Evolutionary conservation across 2,113 vertebrate species (phyloP).

Genomic region (Daboia siamensis): DNA sequence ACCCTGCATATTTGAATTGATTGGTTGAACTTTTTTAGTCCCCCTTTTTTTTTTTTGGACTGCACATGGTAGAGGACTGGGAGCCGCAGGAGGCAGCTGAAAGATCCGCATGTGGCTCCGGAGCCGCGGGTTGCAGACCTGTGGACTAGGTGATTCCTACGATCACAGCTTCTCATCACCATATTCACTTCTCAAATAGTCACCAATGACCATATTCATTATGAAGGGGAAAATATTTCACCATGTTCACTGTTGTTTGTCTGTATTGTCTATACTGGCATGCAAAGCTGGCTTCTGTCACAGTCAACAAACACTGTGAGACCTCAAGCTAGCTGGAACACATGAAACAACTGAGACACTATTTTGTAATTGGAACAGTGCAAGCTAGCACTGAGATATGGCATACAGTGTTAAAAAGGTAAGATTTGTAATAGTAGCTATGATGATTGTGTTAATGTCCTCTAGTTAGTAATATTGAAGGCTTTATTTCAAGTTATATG

Average conservation of each 20-base stretch:
- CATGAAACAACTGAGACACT: not conserved
- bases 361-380: not conserved
- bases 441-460: not conserved
- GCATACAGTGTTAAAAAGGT: not conserved
- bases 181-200: not conserved
- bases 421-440: not conserved
- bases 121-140: no score
- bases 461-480: not conserved
- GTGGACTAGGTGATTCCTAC: not conserved
- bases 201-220: not conserved
- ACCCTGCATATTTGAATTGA: no score
- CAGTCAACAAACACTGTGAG: not conserved
- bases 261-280: not conserved
- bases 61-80: no score
- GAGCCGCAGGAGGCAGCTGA: no score
- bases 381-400: not conserved
- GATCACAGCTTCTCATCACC: not conserved
- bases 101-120: no score
- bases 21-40: no score
- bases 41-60: no score
- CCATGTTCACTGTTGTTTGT: not conserved
- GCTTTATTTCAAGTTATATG: not conserved
- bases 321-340: not conserved
- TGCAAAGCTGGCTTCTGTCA: not conserved
- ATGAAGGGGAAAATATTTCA: not conserved